Evolutionary conservation across 2,113 vertebrate genomes (phyloP).

Genomic region (Enhydra lutris): DNA sequence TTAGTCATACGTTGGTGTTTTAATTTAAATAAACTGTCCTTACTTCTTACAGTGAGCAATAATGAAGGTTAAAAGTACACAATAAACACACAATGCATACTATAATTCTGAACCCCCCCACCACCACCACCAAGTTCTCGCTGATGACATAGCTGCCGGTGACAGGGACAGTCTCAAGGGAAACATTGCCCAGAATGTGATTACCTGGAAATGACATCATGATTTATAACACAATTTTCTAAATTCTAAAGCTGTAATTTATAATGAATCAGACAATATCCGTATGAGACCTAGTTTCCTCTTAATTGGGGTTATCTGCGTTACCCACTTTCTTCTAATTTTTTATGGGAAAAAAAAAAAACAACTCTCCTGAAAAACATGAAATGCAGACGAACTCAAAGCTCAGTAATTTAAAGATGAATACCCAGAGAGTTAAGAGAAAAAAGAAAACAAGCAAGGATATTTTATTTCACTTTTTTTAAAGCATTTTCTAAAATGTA

Average conservation of each 20-base stretch:
- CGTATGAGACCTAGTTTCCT: conserved; percentile 51
- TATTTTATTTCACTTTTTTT: not conserved
- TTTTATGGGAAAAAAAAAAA: not conserved
- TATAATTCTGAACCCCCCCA: not conserved
- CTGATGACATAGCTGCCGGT: conserved; percentile 64
- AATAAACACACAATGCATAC: not conserved
- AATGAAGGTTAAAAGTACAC: not conserved
- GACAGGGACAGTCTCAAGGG: not conserved
- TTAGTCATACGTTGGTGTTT: not conserved
- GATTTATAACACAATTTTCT: conserved; percentile 74
- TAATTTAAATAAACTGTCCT: not conserved
- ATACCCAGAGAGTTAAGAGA: not conserved
- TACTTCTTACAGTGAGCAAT: not conserved
- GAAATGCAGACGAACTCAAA: conserved; percentile 11
- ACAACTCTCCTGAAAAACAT: not conserved
- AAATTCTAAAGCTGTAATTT: conserved; percentile 73
- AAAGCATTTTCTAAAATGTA: not conserved
- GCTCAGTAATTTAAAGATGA: conserved; percentile 26
- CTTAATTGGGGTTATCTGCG: conserved; percentile 35
- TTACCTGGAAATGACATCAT: conserved; percentile 78
- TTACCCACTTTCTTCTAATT: not conserved
- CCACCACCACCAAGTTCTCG: not conserved
- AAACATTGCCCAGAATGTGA: conserved; percentile 43
- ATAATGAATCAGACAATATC: conserved; percentile 51
- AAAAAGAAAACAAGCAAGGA: not conserved